Conservation (phyloP, 2,888 invertebrate species). For the Dioctria rufipes region DNA sequence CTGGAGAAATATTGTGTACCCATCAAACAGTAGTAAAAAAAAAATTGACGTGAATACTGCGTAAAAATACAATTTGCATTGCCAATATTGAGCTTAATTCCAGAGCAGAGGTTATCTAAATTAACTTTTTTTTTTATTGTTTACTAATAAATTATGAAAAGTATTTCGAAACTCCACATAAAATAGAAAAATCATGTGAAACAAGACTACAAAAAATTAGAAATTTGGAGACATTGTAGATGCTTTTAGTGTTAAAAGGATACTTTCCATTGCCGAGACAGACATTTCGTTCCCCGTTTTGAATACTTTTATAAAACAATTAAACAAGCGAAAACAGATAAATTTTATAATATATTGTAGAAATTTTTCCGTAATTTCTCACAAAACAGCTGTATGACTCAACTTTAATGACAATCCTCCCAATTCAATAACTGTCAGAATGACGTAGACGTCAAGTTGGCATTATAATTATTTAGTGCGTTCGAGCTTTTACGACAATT, state of each 20-base stretch:
- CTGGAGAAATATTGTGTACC: no score
- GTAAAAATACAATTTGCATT: no score
- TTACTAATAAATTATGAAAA: neutral
- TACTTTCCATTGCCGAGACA: constrained; percentile 91
- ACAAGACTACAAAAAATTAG: neutral
- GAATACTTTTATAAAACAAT: constrained; percentile 65
- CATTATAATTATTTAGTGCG: no score
- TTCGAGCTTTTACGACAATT: no score
- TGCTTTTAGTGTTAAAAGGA: constrained; percentile 75
- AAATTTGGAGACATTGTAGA: neutral
- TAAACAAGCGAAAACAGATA: constrained; percentile 13
- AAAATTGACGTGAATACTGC: no score
- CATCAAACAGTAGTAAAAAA: no score
- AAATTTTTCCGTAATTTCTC: neutral
- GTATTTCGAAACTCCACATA: neutral
- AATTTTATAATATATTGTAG: neutral
- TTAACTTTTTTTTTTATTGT: neutral
- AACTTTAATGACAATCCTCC: neutral
- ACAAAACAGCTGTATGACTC: constrained; percentile 28
- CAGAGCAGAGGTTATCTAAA: no score
- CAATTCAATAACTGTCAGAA: no score
- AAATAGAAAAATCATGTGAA: no score
- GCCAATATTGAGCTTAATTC: no score
- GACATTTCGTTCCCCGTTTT: constrained; percentile 93
- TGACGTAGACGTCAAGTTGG: no score